Conservation (phyloP, 2,888 invertebrate genomes). For the Dicycla oo region DNA sequence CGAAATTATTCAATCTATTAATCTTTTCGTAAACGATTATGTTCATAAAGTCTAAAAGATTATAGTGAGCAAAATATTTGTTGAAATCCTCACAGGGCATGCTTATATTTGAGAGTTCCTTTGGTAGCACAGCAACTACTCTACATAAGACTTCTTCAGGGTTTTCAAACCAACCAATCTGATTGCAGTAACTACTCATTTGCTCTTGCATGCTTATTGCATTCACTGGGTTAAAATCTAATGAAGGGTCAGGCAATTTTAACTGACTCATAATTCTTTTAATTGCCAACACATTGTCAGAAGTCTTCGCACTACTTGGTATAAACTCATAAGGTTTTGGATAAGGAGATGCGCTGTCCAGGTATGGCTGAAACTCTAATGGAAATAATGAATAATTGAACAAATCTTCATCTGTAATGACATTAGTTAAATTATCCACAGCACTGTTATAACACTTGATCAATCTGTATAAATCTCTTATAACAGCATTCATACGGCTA, state of each 20-base stretch:
- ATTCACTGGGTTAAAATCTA: constrained; percentile 84
- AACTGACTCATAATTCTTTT: constrained; percentile 88
- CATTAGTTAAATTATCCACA: constrained; percentile 90
- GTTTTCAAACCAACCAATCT: constrained; percentile 87
- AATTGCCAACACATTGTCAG: constrained; percentile 87
- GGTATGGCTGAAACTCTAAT: constrained; percentile 90
- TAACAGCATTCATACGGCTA: constrained; percentile 81
- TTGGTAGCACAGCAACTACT: constrained; percentile 84
- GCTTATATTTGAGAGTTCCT: constrained; percentile 80
- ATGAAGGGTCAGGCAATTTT: constrained; percentile 87
- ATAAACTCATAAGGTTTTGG: constrained; percentile 93
- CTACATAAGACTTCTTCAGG: constrained; percentile 87
- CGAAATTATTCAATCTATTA: constrained; percentile 83
- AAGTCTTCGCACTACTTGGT: constrained; percentile 90
- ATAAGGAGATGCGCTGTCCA: constrained; percentile 85
- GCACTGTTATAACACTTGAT: constrained; percentile 92
- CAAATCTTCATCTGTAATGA: constrained; percentile 91
- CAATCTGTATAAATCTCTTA: constrained; percentile 90
- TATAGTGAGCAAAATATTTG: constrained; percentile 81
- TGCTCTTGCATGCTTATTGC: constrained; percentile 84
- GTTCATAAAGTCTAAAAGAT: constrained; percentile 90
- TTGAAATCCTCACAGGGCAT: constrained; percentile 81
- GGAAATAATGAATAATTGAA: constrained; percentile 92
- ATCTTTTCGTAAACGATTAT: constrained; percentile 90
- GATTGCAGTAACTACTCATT: constrained; percentile 87